These are phyloP conservation scores for Leptura quadrifasciata DNA, from an alignment of 2,888 invertebrate species.

Conservation along the genomic window DNA sequence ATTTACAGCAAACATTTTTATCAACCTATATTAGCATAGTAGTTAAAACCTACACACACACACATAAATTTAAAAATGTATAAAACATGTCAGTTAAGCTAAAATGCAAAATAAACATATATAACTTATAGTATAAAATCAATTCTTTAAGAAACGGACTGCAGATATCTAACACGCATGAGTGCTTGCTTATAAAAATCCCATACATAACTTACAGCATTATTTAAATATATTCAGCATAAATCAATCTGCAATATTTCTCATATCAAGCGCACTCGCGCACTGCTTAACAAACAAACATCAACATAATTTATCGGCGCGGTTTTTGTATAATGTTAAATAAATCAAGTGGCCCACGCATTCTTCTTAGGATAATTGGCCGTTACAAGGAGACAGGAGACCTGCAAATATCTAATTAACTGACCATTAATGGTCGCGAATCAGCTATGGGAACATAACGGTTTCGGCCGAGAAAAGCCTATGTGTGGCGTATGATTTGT, in stretches of 20 bases:
- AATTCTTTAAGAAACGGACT: constrained; percentile 37
- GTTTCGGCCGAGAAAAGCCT: constrained; percentile 10
- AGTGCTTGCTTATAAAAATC: constrained; percentile 33
- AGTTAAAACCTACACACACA: constrained; percentile 35
- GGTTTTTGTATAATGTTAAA: constrained; percentile 64
- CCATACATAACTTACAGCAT: constrained; percentile 43
- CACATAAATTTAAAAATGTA: constrained; percentile 31
- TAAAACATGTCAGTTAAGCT: constrained; percentile 21
- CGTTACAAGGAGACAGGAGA: constrained; percentile 63
- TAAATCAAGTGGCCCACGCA: constrained; percentile 68
- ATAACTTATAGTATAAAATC: constrained; percentile 38
- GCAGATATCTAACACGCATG: constrained; percentile 43
- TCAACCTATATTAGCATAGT: constrained; percentile 30
- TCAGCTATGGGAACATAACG: constrained; percentile 40
- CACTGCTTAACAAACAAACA: constrained; percentile 61
- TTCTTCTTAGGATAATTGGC: constrained; percentile 66
- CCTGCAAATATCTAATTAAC: constrained; percentile 67
- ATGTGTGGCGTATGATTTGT: not conserved
- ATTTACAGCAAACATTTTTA: constrained; percentile 38
- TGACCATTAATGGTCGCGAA: constrained; percentile 46
- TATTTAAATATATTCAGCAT: constrained; percentile 60
- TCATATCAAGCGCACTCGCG: constrained; percentile 61
- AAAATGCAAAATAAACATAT: constrained; percentile 23
- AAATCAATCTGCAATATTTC: constrained; percentile 62
- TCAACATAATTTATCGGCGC: constrained; percentile 60